Base-by-base conservation (phyloP, 1,140 invertebrate genomes). In the Melanaphis sacchari region DNA sequence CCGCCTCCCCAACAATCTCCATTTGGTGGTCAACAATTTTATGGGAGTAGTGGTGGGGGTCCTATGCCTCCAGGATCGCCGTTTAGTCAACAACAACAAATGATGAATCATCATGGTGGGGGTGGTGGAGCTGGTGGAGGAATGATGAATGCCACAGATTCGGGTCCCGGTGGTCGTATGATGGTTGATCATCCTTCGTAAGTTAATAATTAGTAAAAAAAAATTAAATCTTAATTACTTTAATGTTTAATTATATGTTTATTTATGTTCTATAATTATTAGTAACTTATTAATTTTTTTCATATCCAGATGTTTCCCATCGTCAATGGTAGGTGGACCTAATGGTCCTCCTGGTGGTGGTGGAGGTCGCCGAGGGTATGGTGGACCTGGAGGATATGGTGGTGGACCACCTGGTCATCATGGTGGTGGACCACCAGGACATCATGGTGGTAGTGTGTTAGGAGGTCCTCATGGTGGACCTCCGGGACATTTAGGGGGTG, bases 101-200 rank as follows among this genome's bases (percentile, higher is more conserved):
- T 90, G 26, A 90, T 90, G 54, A 90, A 90, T 90, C 89, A 90
- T n/a, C 52, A 66, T 41, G 38, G 52, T 1, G 87, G 87, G 52
- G 84, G 85, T 7, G 26, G 41, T 87, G 46, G 87, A 41, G 24
- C 89, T n/a, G 36, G 36, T 2, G 76, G 91, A 36, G 91, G 91
- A 82, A 92, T 92, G 76, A 93, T 93, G 46, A 90, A 90, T 66
- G 26, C 89, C 6, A 18, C 26, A n/a, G 91, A 82, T 6, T 9
- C n/a, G 15, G 81, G 81, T 22, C 81, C 91, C 40, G 81, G 81
- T 0, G 91, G 91, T 41, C 76, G 76, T 7, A 90, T 90, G 81
- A 93, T 84, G 81, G 91, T 93, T 84, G 91, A 93, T 31, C 91
- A 93, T 41, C 91, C 91, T 38, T 93, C 91, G 91, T 93, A 54